Conservation (phyloP, 1,140 invertebrate genomes). For the Chionoecetes opilio region DNA sequence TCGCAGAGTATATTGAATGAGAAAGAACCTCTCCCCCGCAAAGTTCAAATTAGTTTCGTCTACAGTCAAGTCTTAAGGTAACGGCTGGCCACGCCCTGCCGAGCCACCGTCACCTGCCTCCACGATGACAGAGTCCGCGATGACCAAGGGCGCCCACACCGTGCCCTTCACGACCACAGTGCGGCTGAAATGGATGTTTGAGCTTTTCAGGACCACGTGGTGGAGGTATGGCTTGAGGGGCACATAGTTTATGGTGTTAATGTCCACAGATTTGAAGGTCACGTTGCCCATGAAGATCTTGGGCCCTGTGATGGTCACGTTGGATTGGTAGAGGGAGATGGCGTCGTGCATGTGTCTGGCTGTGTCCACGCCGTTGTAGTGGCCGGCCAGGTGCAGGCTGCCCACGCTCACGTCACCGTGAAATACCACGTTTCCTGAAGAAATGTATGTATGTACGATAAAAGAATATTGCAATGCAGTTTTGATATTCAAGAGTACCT, state of each 20-base stretch:
- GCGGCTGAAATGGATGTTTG: neutral
- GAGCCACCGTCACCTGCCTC: neutral
- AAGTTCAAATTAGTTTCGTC: too few species aligned
- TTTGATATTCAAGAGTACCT: too few species aligned
- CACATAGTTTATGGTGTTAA: neutral
- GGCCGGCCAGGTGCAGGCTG: neutral
- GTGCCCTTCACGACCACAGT: neutral
- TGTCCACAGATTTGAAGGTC: slow-evolving; percentile 40
- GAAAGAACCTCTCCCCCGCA: too few species aligned
- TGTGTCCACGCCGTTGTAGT: neutral
- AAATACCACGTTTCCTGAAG: slow-evolving; percentile 52
- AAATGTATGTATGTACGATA: neutral
- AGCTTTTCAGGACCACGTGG: neutral
- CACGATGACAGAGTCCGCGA: neutral
- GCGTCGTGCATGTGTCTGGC: neutral
- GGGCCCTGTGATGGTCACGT: neutral
- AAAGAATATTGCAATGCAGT: too few species aligned
- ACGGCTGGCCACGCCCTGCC: too few species aligned
- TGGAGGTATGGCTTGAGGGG: neutral
- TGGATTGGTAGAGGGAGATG: neutral
- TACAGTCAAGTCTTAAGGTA: too few species aligned
- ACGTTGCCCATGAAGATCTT: slow-evolving; percentile 50
- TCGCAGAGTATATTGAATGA: too few species aligned
- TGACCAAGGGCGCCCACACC: neutral
- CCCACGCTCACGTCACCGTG: neutral